Evolutionary conservation across 2,113 vertebrate species (phyloP), one percentile per base, ranked within the genome.

Genomic region (Regulus satrapa): DNA sequence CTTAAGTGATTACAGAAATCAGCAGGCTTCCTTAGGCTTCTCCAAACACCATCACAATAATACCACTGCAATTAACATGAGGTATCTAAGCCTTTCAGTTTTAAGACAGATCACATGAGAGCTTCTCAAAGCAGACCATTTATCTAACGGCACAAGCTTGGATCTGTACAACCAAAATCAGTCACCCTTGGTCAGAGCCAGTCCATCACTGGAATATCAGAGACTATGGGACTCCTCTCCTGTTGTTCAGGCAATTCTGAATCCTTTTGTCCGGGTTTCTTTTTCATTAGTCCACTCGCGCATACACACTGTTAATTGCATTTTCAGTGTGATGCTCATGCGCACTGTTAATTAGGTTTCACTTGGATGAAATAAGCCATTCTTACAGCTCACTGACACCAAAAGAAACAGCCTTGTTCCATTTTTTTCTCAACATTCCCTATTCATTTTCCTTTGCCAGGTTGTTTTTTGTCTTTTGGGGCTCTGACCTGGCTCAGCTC

Each of bases 341-440:
- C 54, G 63, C 24, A 4, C 91, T 86, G 72, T 92, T 97, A 95
- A 97, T 97, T 94, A 74, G 63, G 55, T 92, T 93, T 92, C 59
- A 40, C 91, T 96, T 92, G 77, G 88, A 91, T 95, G 79, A 94
- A 95, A 62, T 80, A 92, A 94, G 43, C 55, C 85, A 48, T 95
- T 88, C 75, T 96, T 93, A 74, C 95, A 95, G 79, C 94, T 96
- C 75, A 40, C 79, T 94, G 75, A 69, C 67, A 91, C 88, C 61
- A 77, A 95, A 97, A 94, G 94, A 91, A 97, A 54, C 23, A 59
- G 46, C 74, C 51, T 88, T 5, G 8, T 64, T 88, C 59, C 6
- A 9, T 45, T 89, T 88, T 85, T 85, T 84, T 72, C 80, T 21
- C 62, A 55, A n/a, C 40, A 23, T 77, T 80, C 31, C 29, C n/a